Evolutionary conservation across 2,797 vertebrate species (phyloP), one percentile per base, ranked within the genome.

Genomic region (Thaleichthys pacificus): DNA sequence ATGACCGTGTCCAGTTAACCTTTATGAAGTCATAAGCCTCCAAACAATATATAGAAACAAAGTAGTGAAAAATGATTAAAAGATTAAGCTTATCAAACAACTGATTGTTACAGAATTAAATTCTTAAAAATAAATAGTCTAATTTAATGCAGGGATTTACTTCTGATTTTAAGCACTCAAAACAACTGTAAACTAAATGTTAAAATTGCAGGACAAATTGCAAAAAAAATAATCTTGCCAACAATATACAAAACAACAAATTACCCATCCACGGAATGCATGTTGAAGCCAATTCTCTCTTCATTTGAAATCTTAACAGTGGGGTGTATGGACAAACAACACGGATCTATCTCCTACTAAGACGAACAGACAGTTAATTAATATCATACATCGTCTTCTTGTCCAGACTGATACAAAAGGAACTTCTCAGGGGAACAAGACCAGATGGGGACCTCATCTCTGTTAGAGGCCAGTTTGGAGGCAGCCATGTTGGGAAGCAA

Each of bases 91-190:
- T 76, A 77, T 77, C 64, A 57, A 76, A 75, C 56, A 28, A 68
- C 15, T 56, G 51, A 56, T n/a, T 58, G 32, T 22, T 19, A 68
- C 28, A 66, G 14, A 49, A 22, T 12, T 1, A 51, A 47, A 14
- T 24, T 19, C 51, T 57, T 17, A 74, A 69, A 26, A 82, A 85
- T 84, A 87, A 85, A 88, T 81, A 85, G 72, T 76, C 63, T 81
- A 71, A 82, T 74, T 47, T 60, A 58, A 54, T 54, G 65, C 17
- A 54, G 17, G 38, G 35, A 26, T 67, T 30, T 51, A 3, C 24
- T 56, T 56, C 5, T 17, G 51, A 67, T 67, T 3, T 19, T 5
- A 49, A 67, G 51, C 17, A n/a, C 9, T 19, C 22, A 26, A 49
- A 51, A 51, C 9, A 28, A 12, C 4, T 15, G 61, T 49, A n/a